Conservation (phyloP, 35 echinoderm and acorn worm genomes). For the Apostichopus parvimensis region DNA sequence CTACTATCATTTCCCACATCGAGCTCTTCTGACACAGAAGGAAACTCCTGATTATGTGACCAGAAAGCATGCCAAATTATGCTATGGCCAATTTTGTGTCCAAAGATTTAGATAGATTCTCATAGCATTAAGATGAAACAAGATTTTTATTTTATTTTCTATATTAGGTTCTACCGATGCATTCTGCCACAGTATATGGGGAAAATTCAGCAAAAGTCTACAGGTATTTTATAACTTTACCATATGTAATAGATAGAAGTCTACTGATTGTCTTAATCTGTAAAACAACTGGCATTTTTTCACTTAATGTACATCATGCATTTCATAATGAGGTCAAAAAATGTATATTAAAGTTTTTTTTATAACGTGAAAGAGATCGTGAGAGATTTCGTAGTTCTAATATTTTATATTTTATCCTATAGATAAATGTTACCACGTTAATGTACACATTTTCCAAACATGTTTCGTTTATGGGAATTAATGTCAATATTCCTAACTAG, state of each 20-base stretch:
- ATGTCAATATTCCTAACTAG: neutral
- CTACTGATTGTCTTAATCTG: too few species aligned
- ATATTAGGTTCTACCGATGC: neutral
- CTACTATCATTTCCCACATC: too few species aligned
- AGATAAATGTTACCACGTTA: too few species aligned
- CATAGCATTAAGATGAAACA: neutral
- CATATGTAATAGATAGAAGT: too few species aligned
- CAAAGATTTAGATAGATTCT: too few species aligned
- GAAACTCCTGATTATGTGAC: too few species aligned
- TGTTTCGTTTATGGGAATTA: neutral
- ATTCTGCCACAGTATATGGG: neutral
- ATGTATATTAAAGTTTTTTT: neutral
- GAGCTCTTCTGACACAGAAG: too few species aligned
- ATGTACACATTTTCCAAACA: too few species aligned
- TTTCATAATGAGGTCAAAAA: neutral
- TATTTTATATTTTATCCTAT: too few species aligned
- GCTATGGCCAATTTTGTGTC: too few species aligned
- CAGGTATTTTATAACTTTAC: neutral
- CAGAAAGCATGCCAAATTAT: too few species aligned
- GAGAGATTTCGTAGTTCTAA: neutral
- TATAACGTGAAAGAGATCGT: neutral
- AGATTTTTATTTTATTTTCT: neutral
- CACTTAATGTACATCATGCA: neutral
- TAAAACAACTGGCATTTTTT: neutral
- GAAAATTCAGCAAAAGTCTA: neutral